phyloP scores from a whole-genome alignment of 2,113 vertebrate species.

The human (Homo sapiens) region GRCh38 chr1:147795001-147795500 shows the following conservation, averaged over 20 bases:
- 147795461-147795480: neutral
- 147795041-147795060: neutral
- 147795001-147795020: neutral
- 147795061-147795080: neutral
- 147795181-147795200: neutral
- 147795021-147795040: neutral
- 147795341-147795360: neutral
- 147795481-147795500: neutral
- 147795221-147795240: neutral
- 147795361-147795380: constrained; percentile 3
- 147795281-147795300: neutral
- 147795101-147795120: neutral
- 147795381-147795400: neutral
- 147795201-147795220: neutral
- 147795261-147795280: neutral
- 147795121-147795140: neutral
- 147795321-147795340: constrained; percentile 34
- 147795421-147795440: neutral
- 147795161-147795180: neutral
- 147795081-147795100: neutral
- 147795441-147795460: neutral
- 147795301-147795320: neutral
- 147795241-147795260: neutral
- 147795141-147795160: neutral
- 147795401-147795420: neutral